A percentile compares a stretch with the other conserved stretches of the same genome.
phyloP scores from a whole-genome alignment of 2,797 vertebrate genomes.

The Urosaurus nigricauda region DNA sequence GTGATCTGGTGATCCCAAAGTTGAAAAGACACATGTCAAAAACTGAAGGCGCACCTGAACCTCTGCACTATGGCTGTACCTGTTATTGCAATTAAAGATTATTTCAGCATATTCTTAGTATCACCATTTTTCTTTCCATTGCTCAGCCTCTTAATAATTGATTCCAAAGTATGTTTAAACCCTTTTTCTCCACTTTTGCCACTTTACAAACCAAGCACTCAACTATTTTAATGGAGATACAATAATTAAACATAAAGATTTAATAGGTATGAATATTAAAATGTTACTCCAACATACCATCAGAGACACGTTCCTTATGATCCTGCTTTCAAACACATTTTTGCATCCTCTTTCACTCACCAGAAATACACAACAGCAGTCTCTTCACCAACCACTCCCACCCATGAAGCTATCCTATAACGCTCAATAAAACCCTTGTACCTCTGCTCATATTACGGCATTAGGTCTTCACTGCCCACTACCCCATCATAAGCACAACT shows the following conservation, averaged over 20 bases:
- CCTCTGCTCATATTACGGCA: not conserved
- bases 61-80: slow-evolving; percentile 97
- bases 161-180: not conserved
- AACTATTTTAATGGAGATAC: no score
- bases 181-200: not conserved
- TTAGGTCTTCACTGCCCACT: not conserved
- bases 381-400: not conserved
- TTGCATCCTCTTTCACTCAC: not conserved
- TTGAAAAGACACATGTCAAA: slow-evolving; percentile 98
- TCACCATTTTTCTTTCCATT: not conserved
- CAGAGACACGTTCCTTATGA: not conserved
- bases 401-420: not conserved
- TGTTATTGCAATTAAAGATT: slow-evolving; percentile 67
- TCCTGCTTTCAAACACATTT: not conserved
- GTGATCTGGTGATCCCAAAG: slow-evolving; percentile 97
- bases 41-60: slow-evolving; percentile 98
- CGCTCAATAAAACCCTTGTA: not conserved
- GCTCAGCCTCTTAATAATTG: not conserved
- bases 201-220: no score
- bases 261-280: not conserved
- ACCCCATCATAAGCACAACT: not conserved
- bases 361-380: not conserved
- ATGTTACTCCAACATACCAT: no score
- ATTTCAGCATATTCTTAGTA: not conserved
- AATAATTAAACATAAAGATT: no score